Percentiles rank a stretch among this genome's conserved stretches.
Conservation (phyloP, 2,888 invertebrate species). For the Phrixothrix hirtus region DNA sequence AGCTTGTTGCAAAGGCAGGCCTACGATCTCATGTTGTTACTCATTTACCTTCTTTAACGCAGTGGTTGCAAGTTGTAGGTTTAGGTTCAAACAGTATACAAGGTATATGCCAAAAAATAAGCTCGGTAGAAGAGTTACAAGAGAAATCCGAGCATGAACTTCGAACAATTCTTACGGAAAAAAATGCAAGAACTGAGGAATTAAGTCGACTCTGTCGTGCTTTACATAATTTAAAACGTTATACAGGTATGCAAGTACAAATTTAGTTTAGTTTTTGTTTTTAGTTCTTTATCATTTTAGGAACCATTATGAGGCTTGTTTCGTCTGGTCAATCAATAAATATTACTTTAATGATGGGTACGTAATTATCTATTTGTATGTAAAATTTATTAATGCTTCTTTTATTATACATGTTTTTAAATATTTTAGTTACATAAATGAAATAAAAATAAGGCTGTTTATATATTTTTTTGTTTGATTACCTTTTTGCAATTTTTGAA, state of each 20-base stretch:
- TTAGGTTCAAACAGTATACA: slow-evolving; percentile 72
- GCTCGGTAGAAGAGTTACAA: slow-evolving; percentile 78
- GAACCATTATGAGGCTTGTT: slow-evolving; percentile 12
- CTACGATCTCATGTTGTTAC: slow-evolving; percentile 67
- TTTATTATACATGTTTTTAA: no score
- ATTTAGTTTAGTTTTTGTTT: background rate
- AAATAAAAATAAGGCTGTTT: no score
- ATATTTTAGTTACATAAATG: no score
- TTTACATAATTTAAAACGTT: slow-evolving; percentile 81
- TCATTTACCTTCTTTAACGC: slow-evolving; percentile 79
- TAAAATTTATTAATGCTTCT: background rate
- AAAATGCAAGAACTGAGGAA: slow-evolving; percentile 78
- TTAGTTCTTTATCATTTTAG: slow-evolving; percentile 3
- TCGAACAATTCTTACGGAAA: slow-evolving; percentile 68
- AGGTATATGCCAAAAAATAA: slow-evolving; percentile 72
- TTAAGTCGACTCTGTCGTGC: slow-evolving; percentile 80
- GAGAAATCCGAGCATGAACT: slow-evolving; percentile 85
- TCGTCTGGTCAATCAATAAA: slow-evolving; percentile 14
- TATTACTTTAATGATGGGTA: slow-evolving; percentile 15
- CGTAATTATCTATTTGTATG: slow-evolving; percentile 3
- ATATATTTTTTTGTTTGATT: no score
- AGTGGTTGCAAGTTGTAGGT: slow-evolving; percentile 93
- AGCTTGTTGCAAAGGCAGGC: slow-evolving; percentile 84
- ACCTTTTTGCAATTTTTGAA: no score
- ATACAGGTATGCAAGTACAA: slow-evolving; percentile 74